Evolutionary conservation across 2,888 invertebrate genomes (phyloP).

Genomic region (Agrypnus murinus): DNA sequence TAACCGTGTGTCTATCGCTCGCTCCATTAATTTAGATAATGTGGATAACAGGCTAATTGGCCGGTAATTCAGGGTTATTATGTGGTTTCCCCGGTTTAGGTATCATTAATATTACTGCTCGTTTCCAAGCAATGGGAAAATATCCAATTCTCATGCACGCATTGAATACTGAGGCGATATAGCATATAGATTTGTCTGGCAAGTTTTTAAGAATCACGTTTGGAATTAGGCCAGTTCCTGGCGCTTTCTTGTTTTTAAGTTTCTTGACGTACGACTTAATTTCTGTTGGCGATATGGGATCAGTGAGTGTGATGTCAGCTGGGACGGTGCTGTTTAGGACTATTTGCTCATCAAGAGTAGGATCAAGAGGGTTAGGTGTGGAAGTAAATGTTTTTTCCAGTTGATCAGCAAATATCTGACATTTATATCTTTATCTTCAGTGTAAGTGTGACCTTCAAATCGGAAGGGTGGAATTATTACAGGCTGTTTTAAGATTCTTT

Average conservation of each 20-base stretch:
- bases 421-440: conserved; percentile 26
- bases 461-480: too few species aligned
- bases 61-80: too few species aligned
- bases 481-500: too few species aligned
- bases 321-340: not conserved
- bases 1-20: too few species aligned
- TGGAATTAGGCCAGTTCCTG: conserved; percentile 14
- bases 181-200: conserved; percentile 44
- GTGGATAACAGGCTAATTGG: too few species aligned
- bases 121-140: conserved; percentile 50
- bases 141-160: conserved; percentile 39
- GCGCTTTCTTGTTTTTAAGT: conserved; percentile 18
- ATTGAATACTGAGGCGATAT: conserved; percentile 47
- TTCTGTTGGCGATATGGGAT: conserved; percentile 6
- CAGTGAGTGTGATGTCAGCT: not conserved
- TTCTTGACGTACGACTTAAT: not conserved
- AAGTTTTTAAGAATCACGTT: conserved; percentile 16
- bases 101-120: conserved; percentile 48
- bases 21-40: too few species aligned
- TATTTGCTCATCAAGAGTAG: not conserved
- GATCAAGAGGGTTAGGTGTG: not conserved
- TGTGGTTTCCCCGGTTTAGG: conserved; percentile 50
- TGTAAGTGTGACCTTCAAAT: too few species aligned
- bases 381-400: conserved; percentile 24
- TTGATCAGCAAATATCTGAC: conserved; percentile 18